Evolutionary conservation across 2,113 vertebrate species (phyloP), one percentile per base, ranked within the genome.

Genomic region (Ibidorhyncha struthersii): DNA sequence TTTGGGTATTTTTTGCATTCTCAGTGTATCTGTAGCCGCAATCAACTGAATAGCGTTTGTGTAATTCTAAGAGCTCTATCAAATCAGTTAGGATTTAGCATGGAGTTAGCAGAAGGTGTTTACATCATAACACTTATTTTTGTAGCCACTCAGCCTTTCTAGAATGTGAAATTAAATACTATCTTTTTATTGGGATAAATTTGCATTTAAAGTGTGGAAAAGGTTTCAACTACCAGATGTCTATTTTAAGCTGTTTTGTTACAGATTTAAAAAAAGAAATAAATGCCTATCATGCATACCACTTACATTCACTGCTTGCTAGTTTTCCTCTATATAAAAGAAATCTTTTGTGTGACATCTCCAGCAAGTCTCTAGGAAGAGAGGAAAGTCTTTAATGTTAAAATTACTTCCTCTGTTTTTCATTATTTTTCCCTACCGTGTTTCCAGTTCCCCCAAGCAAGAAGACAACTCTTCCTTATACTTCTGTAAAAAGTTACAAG

Each of bases 391-490:
- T 97, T 95, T 97, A 84, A 86, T 89, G 71, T 96, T 95, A n/a
- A 14, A 53, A 80, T 41, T 72, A 32, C 55, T 94, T 97, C 89
- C 59, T 96, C 63, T 78, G 88, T 81, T 82, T 83, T 66, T 93
- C 93, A 79, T 93, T 95, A 90, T 98, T 98, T 97, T 97, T n/a
- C 63, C 50, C 53, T 26, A 94, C 82, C 84, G 61, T 56, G 5
- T 27, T 98, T 98, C 98, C 98, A 98, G 90, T 93, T 96, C 96
- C 98, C 95, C 89, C 88, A 96, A 86, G 93, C 41, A 77, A 92
- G 95, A 97, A 34, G 96, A 90, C 90, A 96, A 81, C 93, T 41
- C 14, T 74, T 94, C 26, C 82, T 96, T 93, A 90, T 12, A 70
- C 91, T 43, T 67, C 36, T 53, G 43, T 93, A 88, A 96, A n/a